Evolutionary conservation across 2,113 vertebrate species (phyloP).

Genomic region (Rostratula benghalensis): DNA sequence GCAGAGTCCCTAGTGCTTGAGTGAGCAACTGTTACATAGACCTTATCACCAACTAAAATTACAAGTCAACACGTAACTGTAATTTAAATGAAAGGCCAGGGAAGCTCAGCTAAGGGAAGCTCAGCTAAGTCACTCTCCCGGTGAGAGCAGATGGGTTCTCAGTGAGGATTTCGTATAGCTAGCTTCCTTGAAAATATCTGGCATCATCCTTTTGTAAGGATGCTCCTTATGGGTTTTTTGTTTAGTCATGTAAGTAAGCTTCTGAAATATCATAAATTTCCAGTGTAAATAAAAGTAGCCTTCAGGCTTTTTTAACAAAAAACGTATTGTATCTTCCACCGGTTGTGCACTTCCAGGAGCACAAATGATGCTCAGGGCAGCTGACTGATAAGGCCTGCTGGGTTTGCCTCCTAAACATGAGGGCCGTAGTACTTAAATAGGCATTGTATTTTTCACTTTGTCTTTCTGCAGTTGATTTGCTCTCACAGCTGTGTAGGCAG

Average conservation of each 20-base stretch:
- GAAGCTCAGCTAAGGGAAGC: not conserved
- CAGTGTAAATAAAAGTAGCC: not conserved
- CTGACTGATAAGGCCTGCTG: not conserved
- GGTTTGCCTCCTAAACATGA: not conserved
- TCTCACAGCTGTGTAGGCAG: not conserved
- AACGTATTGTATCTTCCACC: not conserved
- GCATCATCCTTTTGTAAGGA: not conserved
- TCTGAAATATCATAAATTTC: not conserved
- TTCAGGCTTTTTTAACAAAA: conserved; percentile 1
- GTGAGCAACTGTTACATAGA: not conserved
- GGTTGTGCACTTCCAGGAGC: not conserved
- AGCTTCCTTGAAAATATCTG: not conserved
- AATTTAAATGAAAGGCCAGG: not conserved
- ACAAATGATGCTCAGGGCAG: not conserved
- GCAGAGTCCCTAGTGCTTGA: not conserved
- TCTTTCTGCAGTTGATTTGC: not conserved
- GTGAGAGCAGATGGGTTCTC: not conserved
- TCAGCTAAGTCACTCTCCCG: not conserved
- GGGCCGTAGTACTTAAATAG: not conserved
- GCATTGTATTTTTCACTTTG: not conserved
- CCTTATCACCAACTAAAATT: not conserved
- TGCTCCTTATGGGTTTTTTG: not conserved
- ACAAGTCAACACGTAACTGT: not conserved
- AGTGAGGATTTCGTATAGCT: not conserved
- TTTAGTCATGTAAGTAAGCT: not conserved